A percentile compares a stretch with the other conserved stretches of the same genome.
phyloP scores from a whole-genome alignment of 1,140 invertebrate genomes.

The Olivierus martensii region DNA sequence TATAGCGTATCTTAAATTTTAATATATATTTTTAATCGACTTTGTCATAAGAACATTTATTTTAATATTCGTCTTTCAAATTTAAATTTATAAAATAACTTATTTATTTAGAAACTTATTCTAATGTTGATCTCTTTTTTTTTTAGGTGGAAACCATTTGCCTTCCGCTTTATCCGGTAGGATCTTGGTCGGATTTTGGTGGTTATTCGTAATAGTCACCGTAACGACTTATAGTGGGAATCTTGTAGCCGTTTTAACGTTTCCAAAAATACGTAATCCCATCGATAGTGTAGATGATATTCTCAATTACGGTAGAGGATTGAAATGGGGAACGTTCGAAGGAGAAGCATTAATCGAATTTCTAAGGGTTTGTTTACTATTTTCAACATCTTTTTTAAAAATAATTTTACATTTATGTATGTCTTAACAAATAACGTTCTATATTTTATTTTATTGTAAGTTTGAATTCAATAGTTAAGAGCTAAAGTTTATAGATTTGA shows the following conservation, averaged over 20 bases:
- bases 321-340: slow-evolving; percentile 56
- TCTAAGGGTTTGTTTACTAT: slow-evolving; percentile 34
- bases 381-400: no score
- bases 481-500: no score
- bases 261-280: slow-evolving; percentile 65
- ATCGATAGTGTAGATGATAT: slow-evolving; percentile 59
- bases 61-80: no score
- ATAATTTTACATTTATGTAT: no score
- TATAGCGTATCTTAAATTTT: no score
- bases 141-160: slow-evolving; percentile 64
- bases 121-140: neutral
- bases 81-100: no score
- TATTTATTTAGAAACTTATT: no score
- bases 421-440: no score
- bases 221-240: slow-evolving; percentile 87
- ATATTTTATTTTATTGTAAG: slow-evolving; percentile 8
- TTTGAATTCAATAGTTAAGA: no score
- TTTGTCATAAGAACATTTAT: no score
- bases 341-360: slow-evolving; percentile 57
- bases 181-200: slow-evolving; percentile 79
- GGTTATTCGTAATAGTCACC: slow-evolving; percentile 76
- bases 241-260: slow-evolving; percentile 82
- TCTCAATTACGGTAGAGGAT: slow-evolving; percentile 38
- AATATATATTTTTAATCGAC: no score
- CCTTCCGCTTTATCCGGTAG: slow-evolving; percentile 72